Percentiles rank a stretch among this genome's conserved stretches.
Evolutionary conservation across 2,888 invertebrate genomes (phyloP).

Genomic region (Cryptus armator): DNA sequence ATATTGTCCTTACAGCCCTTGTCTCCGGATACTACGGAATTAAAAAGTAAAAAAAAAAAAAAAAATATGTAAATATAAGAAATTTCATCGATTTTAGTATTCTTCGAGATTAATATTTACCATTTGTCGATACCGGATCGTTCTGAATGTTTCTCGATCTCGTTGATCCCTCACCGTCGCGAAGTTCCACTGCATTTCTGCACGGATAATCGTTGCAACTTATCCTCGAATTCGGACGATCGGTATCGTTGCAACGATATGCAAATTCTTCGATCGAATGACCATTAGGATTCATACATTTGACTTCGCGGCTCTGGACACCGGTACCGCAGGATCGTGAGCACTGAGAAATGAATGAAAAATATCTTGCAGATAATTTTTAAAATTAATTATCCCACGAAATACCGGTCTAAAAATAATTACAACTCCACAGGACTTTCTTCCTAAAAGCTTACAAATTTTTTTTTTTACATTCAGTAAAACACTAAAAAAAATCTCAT

Average conservation of each 20-base stretch:
- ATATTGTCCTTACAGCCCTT: constrained; percentile 90
- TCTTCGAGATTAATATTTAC: constrained; percentile 40
- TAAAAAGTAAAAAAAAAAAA: neutral
- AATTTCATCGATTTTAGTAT: neutral
- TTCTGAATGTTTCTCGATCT: constrained; percentile 72
- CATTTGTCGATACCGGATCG: constrained; percentile 69
- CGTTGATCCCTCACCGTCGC: constrained; percentile 64
- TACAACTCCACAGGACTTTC: neutral
- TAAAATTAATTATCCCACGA: neutral
- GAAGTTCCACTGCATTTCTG: constrained; percentile 57
- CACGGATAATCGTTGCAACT: constrained; percentile 85
- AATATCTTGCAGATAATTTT: neutral
- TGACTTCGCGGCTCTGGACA: constrained; percentile 86
- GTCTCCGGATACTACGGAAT: constrained; percentile 80
- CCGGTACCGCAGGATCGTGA: constrained; percentile 87
- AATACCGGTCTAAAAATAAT: neutral
- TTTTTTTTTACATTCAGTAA: too few species aligned
- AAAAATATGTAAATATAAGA: neutral
- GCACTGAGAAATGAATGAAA: constrained; percentile 85
- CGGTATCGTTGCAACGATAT: constrained; percentile 85
- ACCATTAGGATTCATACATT: constrained; percentile 85
- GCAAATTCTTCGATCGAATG: constrained; percentile 83
- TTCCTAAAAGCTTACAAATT: too few species aligned
- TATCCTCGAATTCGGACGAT: constrained; percentile 85
- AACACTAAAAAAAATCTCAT: too few species aligned